phyloP scores from a whole-genome alignment of 2,888 invertebrate species.

The Drosophila mettleri region DNA sequence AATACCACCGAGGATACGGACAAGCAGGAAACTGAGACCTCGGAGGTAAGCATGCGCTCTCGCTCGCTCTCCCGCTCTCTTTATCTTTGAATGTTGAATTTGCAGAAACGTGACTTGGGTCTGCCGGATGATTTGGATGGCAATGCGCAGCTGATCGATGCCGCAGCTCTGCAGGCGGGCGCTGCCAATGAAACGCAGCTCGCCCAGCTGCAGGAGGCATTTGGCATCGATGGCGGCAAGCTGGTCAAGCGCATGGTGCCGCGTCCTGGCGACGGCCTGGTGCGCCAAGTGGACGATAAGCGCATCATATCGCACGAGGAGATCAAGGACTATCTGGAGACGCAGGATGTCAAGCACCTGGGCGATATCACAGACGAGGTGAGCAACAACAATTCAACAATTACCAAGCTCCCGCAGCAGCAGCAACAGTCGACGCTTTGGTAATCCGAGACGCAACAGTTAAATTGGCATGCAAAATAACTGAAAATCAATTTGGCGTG shows the following conservation, averaged over 20 bases:
- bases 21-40: slow-evolving; percentile 94
- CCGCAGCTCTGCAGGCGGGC: slow-evolving; percentile 59
- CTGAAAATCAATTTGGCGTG: slow-evolving; percentile 80
- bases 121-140: slow-evolving; percentile 76
- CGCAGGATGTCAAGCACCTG: slow-evolving; percentile 92
- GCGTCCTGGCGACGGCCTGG: slow-evolving; percentile 90
- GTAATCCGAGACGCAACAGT: slow-evolving; percentile 42
- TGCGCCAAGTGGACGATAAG: slow-evolving; percentile 92
- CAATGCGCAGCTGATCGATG: slow-evolving; percentile 64
- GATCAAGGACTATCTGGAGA: slow-evolving; percentile 92
- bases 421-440: slow-evolving; percentile 16
- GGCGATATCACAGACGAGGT: slow-evolving; percentile 96
- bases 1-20: slow-evolving; percentile 96
- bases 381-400: slow-evolving; percentile 59
- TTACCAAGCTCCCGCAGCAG: neutral
- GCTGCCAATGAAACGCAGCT: slow-evolving; percentile 65
- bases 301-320: slow-evolving; percentile 93
- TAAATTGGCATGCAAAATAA: slow-evolving; percentile 75
- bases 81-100: neutral
- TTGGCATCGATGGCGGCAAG: slow-evolving; percentile 67
- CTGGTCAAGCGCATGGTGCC: slow-evolving; percentile 86
- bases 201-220: slow-evolving; percentile 66
- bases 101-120: slow-evolving; percentile 82
- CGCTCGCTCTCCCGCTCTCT: neutral
- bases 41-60: slow-evolving; percentile 87